Evolutionary conservation across 2,888 invertebrate species (phyloP).

Genomic region (Diplolepis rosae): DNA sequence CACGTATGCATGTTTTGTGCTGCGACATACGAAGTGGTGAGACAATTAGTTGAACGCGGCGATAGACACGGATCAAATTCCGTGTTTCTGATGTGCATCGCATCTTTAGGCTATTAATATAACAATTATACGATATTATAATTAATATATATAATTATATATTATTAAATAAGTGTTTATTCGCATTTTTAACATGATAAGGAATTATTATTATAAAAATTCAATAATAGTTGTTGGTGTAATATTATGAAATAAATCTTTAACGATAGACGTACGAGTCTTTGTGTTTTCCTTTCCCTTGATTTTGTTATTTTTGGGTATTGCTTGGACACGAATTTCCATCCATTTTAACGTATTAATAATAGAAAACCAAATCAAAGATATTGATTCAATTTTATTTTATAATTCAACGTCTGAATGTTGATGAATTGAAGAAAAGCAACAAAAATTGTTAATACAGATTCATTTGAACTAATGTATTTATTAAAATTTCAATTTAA

Average conservation of each 20-base stretch:
- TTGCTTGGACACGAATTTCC: too few species aligned
- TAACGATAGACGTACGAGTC: constrained; percentile 60
- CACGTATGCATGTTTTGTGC: constrained; percentile 41
- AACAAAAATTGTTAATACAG: too few species aligned
- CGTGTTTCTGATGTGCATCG: constrained; percentile 58
- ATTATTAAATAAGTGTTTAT: constrained; percentile 71
- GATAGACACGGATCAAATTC: constrained; percentile 32
- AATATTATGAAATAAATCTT: constrained; percentile 73
- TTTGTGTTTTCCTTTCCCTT: neutral
- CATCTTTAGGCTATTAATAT: constrained; percentile 66
- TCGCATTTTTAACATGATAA: constrained; percentile 72
- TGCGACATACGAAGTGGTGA: constrained; percentile 51
- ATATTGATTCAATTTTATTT: too few species aligned
- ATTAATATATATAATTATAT: constrained; percentile 69
- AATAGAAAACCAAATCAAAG: too few species aligned
- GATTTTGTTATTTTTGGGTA: neutral
- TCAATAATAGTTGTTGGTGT: constrained; percentile 73
- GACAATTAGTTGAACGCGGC: constrained; percentile 41
- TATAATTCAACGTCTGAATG: too few species aligned
- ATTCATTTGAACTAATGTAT: too few species aligned
- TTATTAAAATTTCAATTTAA: too few species aligned
- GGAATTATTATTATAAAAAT: constrained; percentile 71
- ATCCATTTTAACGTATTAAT: too few species aligned
- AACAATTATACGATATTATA: constrained; percentile 66
- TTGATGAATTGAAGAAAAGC: too few species aligned